Base-by-base conservation (phyloP, 2,113 vertebrate species). In the Lontra canadensis region DNA sequence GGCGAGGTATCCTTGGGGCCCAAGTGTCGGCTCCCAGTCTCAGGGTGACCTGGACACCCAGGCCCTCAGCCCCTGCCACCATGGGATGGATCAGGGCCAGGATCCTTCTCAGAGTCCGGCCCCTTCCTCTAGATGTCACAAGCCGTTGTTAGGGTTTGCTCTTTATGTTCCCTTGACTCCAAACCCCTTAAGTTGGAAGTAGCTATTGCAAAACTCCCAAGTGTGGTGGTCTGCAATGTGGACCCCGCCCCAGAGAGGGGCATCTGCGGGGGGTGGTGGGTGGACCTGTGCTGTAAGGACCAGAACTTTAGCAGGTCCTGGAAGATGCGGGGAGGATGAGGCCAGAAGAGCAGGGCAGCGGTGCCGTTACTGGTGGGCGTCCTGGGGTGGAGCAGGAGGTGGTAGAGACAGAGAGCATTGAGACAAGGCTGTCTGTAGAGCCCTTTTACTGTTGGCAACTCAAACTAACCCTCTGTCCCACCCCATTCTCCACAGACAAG, bases 341-440 rank as follows among this genome's bases (percentile, higher is more conserved):
- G 25, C 0, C 1, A 61, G 83, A 9, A 12, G 23, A 31, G 49
- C 49, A 26, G 65, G 29, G 4, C 10, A 6, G 26, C 42, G n/a
- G 31, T 21, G 39, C 2, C 0, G 0, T 12, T 7, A 10, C 31
- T 8, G 0, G 0, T 4, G 61, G 59, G 11, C 7, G 7, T n/a
- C 42, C 74, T 47, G 52, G 67, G 15, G 15, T 0, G 0, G 71
- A 29, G 36, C 2, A 0, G 20, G 25, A 4, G 18, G 44, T 59
- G 8, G 10, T 1, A 8, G 42, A 21, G 44, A 44, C 34, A 36
- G 4, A 7, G 57, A 55, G 25, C 1, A 0, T 4, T 0, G 26
- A 10, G 36, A 26, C 6, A 0, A 14, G n/a, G n/a, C 63, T 18
- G 23, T 18, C 12, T 5, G 11, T 1, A 23, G 20, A 73, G 67